Percentiles rank a stretch among this genome's conserved stretches.
Conservation (phyloP, 2,888 invertebrate genomes). For the Gymnoscelis rufifasciata region DNA sequence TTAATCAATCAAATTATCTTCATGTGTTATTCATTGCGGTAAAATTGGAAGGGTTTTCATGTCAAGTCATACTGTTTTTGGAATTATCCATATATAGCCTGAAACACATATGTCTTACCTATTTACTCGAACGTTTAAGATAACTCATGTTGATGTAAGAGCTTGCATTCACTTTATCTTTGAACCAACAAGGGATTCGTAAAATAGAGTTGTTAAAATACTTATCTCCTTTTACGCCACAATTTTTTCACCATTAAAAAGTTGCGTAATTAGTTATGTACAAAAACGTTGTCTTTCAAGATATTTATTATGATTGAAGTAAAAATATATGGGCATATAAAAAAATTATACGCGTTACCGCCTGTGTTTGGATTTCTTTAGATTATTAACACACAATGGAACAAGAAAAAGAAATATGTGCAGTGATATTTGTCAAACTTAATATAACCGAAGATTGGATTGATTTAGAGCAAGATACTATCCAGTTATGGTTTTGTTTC, state of each 20-base stretch:
- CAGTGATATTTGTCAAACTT: constrained; percentile 3
- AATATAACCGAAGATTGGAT: constrained; percentile 17
- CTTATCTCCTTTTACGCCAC: neutral
- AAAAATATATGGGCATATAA: no score
- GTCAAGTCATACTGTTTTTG: constrained; percentile 13
- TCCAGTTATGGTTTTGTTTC: constrained; percentile 13
- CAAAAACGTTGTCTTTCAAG: no score
- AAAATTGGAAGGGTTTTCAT: constrained; percentile 16
- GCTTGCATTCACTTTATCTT: constrained; percentile 11
- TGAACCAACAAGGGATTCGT: neutral
- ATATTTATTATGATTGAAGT: no score
- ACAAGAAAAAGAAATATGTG: neutral
- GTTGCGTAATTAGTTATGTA: no score
- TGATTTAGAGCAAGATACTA: constrained; percentile 24
- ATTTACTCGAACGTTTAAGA: constrained; percentile 4
- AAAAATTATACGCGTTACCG: no score
- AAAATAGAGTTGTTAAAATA: constrained; percentile 1
- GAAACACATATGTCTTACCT: neutral
- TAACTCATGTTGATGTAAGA: constrained; percentile 7
- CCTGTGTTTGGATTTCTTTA: no score
- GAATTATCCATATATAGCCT: constrained; percentile 13
- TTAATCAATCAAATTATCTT: constrained; percentile 15
- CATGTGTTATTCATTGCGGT: constrained; percentile 28
- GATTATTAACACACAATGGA: neutral
- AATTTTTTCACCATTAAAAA: no score